These are phyloP conservation scores for Oreochromis grahami DNA, from an alignment of 2,797 vertebrate species.

Conservation along the genomic window DNA sequence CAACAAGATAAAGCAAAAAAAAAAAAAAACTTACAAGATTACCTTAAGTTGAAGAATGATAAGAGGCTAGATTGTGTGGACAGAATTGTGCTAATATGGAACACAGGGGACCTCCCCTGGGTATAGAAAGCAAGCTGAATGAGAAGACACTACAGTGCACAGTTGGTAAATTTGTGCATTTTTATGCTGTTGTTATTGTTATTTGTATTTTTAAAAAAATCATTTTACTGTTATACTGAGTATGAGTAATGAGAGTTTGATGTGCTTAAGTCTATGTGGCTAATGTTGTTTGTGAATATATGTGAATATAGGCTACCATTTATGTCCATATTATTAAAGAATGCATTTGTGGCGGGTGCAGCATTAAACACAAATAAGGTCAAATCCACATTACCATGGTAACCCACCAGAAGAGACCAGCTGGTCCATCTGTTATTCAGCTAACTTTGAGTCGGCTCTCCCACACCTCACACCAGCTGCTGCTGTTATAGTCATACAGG, in stretches of 20 bases:
- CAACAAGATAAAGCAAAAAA: neutral
- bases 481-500: slow-evolving; percentile 39
- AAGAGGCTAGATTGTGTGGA: slow-evolving; percentile 37
- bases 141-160: slow-evolving; percentile 8
- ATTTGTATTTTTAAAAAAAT: neutral
- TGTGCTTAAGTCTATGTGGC: neutral
- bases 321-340: neutral
- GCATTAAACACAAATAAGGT: slow-evolving; percentile 73
- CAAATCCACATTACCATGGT: slow-evolving; percentile 78
- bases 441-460: slow-evolving; percentile 65
- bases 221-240: neutral
- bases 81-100: slow-evolving; percentile 64
- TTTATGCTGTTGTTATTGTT: neutral
- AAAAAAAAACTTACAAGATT: neutral
- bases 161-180: neutral
- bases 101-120: slow-evolving; percentile 40
- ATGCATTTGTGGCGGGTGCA: neutral
- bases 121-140: slow-evolving; percentile 29
- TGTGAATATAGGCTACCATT: neutral
- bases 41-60: slow-evolving; percentile 63
- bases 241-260: neutral
- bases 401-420: slow-evolving; percentile 69
- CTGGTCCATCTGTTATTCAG: slow-evolving; percentile 67
- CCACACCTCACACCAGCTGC: slow-evolving; percentile 65
- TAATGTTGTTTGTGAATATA: neutral